These are phyloP conservation scores for Pipistrellus pipistrellus DNA, from an alignment of 2,797 vertebrate genomes.

Conservation along the genomic window DNA sequence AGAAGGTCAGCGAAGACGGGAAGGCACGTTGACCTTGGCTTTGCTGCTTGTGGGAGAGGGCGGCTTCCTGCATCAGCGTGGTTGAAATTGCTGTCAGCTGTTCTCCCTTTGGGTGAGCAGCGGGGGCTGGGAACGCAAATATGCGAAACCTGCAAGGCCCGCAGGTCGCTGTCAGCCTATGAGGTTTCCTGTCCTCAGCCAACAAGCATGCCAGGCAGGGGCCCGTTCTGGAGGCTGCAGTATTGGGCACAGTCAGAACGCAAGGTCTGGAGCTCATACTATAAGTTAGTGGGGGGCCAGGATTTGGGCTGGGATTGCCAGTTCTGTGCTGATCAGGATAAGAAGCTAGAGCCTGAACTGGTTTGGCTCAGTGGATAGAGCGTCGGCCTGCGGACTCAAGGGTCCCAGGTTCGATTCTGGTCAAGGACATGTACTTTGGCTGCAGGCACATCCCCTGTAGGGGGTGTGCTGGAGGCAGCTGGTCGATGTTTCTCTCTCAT, in stretches of 20 bases:
- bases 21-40: neutral
- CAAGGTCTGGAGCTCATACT: neutral
- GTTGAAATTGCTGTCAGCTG: neutral
- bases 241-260: neutral
- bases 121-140: conserved; percentile 93
- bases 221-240: neutral
- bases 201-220: neutral
- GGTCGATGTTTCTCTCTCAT: no score
- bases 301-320: neutral
- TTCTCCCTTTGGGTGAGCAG: conserved; percentile 89
- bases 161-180: conserved; percentile 65
- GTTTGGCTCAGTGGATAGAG: no score
- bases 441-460: no score
- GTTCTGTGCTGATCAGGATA: neutral
- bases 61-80: neutral
- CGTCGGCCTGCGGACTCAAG: no score
- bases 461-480: no score
- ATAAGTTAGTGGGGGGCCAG: neutral
- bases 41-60: neutral
- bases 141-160: conserved; percentile 90
- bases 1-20: conserved; percentile 87
- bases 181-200: neutral
- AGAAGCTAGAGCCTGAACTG: neutral
- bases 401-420: no score
- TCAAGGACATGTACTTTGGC: no score